phyloP scores from a whole-genome alignment of 2,113 vertebrate species.

The Stigmatopora argus region DNA sequence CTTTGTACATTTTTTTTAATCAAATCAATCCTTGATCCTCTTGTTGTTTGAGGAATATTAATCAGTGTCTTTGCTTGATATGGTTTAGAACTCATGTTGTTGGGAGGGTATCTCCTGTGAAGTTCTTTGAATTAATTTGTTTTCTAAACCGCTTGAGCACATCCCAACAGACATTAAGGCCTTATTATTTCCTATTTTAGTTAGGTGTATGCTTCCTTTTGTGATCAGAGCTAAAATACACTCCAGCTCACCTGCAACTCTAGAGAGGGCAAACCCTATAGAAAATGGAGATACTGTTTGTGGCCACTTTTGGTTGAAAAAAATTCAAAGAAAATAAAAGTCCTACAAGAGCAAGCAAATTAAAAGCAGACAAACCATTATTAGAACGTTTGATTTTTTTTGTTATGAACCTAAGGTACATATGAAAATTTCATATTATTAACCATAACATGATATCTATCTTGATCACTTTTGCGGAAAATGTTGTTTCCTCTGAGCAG shows the following conservation, averaged over 20 bases:
- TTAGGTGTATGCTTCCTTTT: neutral
- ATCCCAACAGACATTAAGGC: neutral
- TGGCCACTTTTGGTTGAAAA: too few species aligned
- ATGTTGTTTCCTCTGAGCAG: slow-evolving; percentile 42
- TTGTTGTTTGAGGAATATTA: neutral
- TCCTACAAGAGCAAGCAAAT: neutral
- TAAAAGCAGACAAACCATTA: too few species aligned
- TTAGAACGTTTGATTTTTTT: neutral
- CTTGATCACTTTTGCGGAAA: slow-evolving; percentile 17
- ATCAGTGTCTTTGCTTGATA: neutral
- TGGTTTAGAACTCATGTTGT: neutral
- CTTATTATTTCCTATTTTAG: too few species aligned
- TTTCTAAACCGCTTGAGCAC: neutral
- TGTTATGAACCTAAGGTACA: neutral
- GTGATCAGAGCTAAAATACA: neutral
- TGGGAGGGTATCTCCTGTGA: neutral
- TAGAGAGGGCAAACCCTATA: neutral
- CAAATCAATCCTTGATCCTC: neutral
- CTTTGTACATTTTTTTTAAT: neutral
- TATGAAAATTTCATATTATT: neutral
- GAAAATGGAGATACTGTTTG: neutral
- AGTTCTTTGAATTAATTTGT: neutral
- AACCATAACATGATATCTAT: neutral
- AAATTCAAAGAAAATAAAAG: neutral
- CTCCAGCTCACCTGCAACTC: neutral